Percentiles rank a stretch among this genome's conserved stretches.
These are phyloP conservation scores for Caenorhabditis angaria DNA, from an alignment of 2,888 invertebrate genomes.

Conservation along the genomic window DNA sequence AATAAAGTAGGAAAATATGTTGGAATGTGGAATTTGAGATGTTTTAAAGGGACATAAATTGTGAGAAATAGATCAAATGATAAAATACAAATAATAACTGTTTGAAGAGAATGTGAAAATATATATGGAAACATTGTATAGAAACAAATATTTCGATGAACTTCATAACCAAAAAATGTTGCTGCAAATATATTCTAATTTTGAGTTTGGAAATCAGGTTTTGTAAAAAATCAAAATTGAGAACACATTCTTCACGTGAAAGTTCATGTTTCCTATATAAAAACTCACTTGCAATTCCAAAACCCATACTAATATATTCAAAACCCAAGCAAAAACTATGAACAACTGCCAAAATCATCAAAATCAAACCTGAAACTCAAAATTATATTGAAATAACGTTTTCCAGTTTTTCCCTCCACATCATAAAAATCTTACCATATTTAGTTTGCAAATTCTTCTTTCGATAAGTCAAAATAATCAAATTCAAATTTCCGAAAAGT, in stretches of 20 bases:
- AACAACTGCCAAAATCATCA: conserved; percentile 18
- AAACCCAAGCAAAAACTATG: conserved; percentile 26
- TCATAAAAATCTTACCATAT: conserved; percentile 31
- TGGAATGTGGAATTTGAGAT: conserved; percentile 11
- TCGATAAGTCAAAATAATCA: conserved; percentile 30
- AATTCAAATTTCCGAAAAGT: conserved; percentile 39
- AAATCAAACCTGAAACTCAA: conserved; percentile 12
- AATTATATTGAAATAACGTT: too few relatives aligned
- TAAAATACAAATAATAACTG: conserved; percentile 26
- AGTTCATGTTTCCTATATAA: background rate
- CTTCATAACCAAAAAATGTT: conserved; percentile 14
- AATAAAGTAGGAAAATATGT: conserved; percentile 12
- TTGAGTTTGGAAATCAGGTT: background rate
- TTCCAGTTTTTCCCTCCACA: background rate
- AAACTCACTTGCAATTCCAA: conserved; percentile 18
- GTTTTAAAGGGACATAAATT: conserved; percentile 15
- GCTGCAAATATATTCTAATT: conserved; percentile 13
- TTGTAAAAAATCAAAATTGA: background rate
- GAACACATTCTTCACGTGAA: too few relatives aligned
- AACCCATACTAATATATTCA: conserved; percentile 25
- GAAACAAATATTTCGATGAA: conserved; percentile 22
- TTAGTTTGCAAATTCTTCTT: conserved; percentile 34
- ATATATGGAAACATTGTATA: conserved; percentile 27
- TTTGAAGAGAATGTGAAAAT: conserved; percentile 25
- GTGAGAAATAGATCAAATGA: conserved; percentile 28